Conservation (phyloP, 2,113 vertebrate genomes). For the Neoarius graeffei region DNA sequence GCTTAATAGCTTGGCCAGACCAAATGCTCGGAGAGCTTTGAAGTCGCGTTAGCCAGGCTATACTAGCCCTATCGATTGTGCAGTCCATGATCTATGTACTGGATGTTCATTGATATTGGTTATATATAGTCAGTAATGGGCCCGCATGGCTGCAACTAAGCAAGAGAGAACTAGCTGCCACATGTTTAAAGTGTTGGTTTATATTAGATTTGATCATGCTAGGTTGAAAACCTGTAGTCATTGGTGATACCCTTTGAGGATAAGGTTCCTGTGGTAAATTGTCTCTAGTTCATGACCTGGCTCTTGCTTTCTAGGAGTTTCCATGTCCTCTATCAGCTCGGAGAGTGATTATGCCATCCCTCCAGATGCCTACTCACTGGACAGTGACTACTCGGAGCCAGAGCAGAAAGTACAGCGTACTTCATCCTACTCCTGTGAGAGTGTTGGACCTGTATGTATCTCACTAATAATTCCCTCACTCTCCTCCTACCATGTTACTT, state of each 20-base stretch:
- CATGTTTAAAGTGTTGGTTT: neutral
- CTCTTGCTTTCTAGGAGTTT: constrained; percentile 73
- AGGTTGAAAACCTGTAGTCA: neutral
- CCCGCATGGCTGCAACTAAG: neutral
- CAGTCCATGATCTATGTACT: neutral
- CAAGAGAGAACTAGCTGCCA: neutral
- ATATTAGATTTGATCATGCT: too few relatives aligned
- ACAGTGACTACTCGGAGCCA: constrained; percentile 86
- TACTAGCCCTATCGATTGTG: too few relatives aligned
- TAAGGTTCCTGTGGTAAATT: neutral
- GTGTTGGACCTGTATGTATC: constrained; percentile 72
- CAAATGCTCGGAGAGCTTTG: too few relatives aligned
- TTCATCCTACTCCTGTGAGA: constrained; percentile 87
- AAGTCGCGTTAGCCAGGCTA: too few relatives aligned
- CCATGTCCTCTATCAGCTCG: constrained; percentile 88
- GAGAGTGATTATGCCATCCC: constrained; percentile 91
- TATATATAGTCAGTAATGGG: neutral
- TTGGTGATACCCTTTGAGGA: neutral
- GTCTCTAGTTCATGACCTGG: neutral
- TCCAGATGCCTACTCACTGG: constrained; percentile 85
- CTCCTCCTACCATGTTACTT: neutral
- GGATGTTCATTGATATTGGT: neutral
- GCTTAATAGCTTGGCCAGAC: too few relatives aligned
- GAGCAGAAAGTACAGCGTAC: constrained; percentile 88
- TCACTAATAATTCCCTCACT: neutral